A percentile compares a stretch with the other conserved stretches of the same genome.
Evolutionary conservation across 1,140 invertebrate genomes (phyloP).

Genomic region (Gonioctena quinquepunctata): DNA sequence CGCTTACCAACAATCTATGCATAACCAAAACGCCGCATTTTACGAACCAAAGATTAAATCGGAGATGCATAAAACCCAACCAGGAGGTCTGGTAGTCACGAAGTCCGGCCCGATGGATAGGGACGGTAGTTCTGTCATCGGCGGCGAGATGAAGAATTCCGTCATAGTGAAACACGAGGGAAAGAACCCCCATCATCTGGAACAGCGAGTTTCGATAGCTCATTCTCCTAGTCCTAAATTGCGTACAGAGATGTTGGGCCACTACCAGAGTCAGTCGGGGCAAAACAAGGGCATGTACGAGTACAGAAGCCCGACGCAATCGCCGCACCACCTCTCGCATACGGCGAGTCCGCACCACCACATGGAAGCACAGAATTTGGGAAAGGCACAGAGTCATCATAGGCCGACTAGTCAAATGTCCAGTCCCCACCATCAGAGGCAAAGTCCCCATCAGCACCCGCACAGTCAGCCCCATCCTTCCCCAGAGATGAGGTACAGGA

Average conservation of each 20-base stretch:
- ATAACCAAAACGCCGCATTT: constrained; percentile 56
- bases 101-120: constrained; percentile 54
- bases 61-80: constrained; percentile 54
- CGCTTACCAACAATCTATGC: constrained; percentile 67
- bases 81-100: constrained; percentile 49
- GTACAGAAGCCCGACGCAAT: constrained; percentile 60
- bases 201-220: constrained; percentile 60
- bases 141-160: constrained; percentile 72
- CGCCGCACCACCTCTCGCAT: constrained; percentile 59
- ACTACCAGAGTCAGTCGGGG: constrained; percentile 56
- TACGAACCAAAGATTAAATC: constrained; percentile 38
- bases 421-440: constrained; percentile 56
- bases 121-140: constrained; percentile 62
- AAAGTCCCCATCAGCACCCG: constrained; percentile 57
- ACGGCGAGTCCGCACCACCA: constrained; percentile 48
- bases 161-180: constrained; percentile 79
- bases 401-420: constrained; percentile 51
- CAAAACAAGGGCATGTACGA: constrained; percentile 31
- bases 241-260: constrained; percentile 63
- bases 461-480: constrained; percentile 57
- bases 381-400: constrained; percentile 42
- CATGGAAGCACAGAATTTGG: constrained; percentile 49
- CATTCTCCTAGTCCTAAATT: constrained; percentile 69
- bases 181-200: constrained; percentile 62
- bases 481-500: constrained; percentile 55